Evolutionary conservation across 30 jellyfish, hydroid and myxozoan species (phyloP).

Genomic region (Nemopilema nomurai): DNA sequence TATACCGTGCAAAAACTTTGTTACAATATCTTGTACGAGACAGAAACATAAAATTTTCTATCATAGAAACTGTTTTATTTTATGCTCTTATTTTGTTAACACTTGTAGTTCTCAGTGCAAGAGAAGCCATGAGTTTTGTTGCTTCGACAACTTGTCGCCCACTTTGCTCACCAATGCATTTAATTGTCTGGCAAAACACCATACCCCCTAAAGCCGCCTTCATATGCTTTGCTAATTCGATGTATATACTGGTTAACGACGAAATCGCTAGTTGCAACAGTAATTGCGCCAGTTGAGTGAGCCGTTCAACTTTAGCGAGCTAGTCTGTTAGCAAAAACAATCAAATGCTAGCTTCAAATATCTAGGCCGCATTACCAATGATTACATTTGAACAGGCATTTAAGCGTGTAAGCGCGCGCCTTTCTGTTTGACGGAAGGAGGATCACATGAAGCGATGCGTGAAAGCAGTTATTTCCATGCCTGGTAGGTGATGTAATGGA

Average conservation of each 20-base stretch:
- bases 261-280: background rate
- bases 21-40: too few relatives aligned
- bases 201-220: too few relatives aligned
- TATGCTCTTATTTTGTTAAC: too few relatives aligned
- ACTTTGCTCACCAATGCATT: too few relatives aligned
- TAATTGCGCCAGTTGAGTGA: background rate
- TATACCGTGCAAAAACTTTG: too few relatives aligned
- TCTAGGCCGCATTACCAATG: slow-evolving; percentile 69
- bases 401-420: slow-evolving; percentile 82
- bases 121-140: too few relatives aligned
- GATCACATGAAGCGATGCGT: slow-evolving; percentile 66
- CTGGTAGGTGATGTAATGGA: slow-evolving; percentile 65
- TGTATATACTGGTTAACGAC: background rate
- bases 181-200: too few relatives aligned
- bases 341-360: slow-evolving; percentile 1
- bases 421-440: slow-evolving; percentile 74
- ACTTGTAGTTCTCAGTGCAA: too few relatives aligned
- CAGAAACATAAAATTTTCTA: too few relatives aligned
- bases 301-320: background rate
- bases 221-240: too few relatives aligned
- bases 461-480: slow-evolving; percentile 61
- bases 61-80: too few relatives aligned
- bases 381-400: slow-evolving; percentile 57
- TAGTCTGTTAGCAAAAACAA: slow-evolving; percentile 5
- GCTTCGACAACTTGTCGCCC: too few relatives aligned